Base-by-base conservation (phyloP, 2,113 vertebrate genomes). In the Limnothrissa miodon region DNA sequence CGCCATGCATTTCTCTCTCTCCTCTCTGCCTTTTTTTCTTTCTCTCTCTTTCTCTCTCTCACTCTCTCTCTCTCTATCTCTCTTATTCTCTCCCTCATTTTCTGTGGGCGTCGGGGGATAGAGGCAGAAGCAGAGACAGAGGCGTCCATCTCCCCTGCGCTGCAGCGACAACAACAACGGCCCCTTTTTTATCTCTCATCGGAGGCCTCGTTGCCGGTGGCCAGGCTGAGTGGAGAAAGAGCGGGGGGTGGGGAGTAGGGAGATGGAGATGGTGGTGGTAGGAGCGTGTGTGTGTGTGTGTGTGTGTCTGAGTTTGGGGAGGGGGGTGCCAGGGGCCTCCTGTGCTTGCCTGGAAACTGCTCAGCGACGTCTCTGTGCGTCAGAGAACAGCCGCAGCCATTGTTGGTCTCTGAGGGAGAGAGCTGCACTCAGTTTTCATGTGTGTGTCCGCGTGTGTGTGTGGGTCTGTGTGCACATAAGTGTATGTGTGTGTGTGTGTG, bases 371-470 rank as follows among this genome's bases (percentile, higher is more conserved):
- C 92, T 92, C 90, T 86, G 88, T 87, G 86, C 92, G 90, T 91
- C 91, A 91, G 91, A 92, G 92, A 94, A 94, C 92, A 94, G 93
- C 90, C 87, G 87, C 86, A 84, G 90, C 91, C 91, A 93, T 94
- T 94, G 94, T 95, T 91, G 87, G 88, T 86, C 90, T 91, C 87
- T 45, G 85, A 86, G 87, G 78, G 83, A 89, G 89, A 90, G 86
- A 85, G 83, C 84, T 81, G 82, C 90, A 86, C 39, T 88, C 86
- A 81, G 78, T 82, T 86, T 86, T 84, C 89, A 87, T 85, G 85
- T 46, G 25, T 87, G 83, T 85, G 84, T 83, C 80, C 84, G 90
- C 87, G 88, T 78, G 48, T 83, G 82, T 87, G 74, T 74, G 17
- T 74, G 44, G 10, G 25, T 66, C 70, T 25, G 39, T 80, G 45